Evolutionary conservation across 2,888 invertebrate genomes (phyloP), one percentile per base, ranked within the genome.

Genomic region (Dorcus hopei): DNA sequence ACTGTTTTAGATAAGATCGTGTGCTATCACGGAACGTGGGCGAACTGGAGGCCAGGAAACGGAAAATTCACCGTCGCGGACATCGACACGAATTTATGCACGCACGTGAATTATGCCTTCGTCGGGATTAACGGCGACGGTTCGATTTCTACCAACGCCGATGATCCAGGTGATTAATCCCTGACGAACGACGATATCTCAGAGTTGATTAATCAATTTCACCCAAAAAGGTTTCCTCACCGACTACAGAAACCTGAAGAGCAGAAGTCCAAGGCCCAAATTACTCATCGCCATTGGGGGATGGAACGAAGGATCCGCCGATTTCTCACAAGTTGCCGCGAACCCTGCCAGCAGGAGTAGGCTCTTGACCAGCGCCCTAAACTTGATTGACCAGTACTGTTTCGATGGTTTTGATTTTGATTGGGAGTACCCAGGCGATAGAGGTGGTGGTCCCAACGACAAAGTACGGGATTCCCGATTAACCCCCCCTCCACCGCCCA

Each of bases 1-100:
- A 5, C 5, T 26, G 4, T 26, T 26, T 5, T 5, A 26, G 26
- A 26, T 26, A 26, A 26, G 26, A 26, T 26, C 26, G 26, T 26
- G 26, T 91, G 91, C 68, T 91, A 91, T 75, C 87, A 85, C 64
- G 89, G 89, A 2, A 85, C 87, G 6, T 92, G 91, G 91, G 83
- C 91, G 0, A 83, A 83, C 0, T 90, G 90, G 68, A 82, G 91
- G 39, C 74, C 73, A 0, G 84, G 82, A 0, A 71, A 78, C 45
- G 91, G 90, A 0, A 82, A 85, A 71, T 90, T 87, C 66, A 81
- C 84, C 7, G 84, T 89, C 0, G 80, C 81, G 8, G 68, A 88
- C 57, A 86, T 91, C 41, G 83, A 90, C 68, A 82, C 88, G 0
- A 75, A 74, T 6, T 77, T 90, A 0, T 92, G 91, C 72, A 90